phyloP scores from a whole-genome alignment of 2,113 vertebrate species.

The Osmerus eperlanus region DNA sequence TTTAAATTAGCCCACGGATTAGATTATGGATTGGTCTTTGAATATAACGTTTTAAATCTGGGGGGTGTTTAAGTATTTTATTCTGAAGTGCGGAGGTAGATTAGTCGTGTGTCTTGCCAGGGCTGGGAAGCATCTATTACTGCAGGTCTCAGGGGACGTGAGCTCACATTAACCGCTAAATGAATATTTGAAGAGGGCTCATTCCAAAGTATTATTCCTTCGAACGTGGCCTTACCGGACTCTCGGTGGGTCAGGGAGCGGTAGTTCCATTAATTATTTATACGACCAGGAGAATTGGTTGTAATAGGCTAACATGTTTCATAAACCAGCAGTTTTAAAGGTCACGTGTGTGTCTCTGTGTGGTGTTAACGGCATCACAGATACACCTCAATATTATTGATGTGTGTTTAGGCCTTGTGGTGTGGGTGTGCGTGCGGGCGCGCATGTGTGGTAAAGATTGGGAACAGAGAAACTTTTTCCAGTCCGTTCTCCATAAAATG shows the following conservation, averaged over 20 bases:
- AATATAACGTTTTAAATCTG: conserved; percentile 75
- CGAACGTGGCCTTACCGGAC: conserved; percentile 88
- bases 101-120: conserved; percentile 87
- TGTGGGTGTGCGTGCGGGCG: no score
- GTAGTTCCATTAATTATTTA: conserved; percentile 95
- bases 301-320: conserved; percentile 80
- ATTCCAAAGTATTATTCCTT: conserved; percentile 90
- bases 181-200: conserved; percentile 99
- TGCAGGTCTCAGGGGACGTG: conserved; percentile 83
- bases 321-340: conserved; percentile 71
- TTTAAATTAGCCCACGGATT: conserved; percentile 64
- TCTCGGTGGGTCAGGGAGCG: conserved; percentile 90
- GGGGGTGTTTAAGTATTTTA: conserved; percentile 75
- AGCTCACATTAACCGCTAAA: conserved; percentile 97
- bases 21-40: conserved; percentile 72
- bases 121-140: conserved; percentile 82
- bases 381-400: no score
- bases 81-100: conserved; percentile 75
- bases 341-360: conserved; percentile 19
- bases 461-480: no score
- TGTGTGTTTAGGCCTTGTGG: no score
- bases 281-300: conserved; percentile 85
- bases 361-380: not conserved
- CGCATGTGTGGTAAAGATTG: no score
- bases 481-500: no score